A percentile compares a stretch with the other conserved stretches of the same genome.
Conservation (phyloP, 2,113 vertebrate species). For the Archocentrus centrarchus region DNA sequence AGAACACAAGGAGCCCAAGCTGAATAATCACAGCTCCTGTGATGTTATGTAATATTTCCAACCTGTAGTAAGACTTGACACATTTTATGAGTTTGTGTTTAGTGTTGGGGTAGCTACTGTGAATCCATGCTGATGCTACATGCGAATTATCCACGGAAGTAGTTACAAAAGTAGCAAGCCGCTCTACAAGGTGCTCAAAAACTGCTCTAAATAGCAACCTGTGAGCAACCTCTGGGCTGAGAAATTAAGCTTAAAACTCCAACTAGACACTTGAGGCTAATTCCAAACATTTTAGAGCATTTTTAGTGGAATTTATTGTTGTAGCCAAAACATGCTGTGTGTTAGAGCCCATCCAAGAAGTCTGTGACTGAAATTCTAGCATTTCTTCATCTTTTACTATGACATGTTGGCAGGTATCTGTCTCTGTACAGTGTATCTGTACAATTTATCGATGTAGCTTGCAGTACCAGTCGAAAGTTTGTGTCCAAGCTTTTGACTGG, state of each 20-base stretch:
- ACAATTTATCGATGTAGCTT: neutral
- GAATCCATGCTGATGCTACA: neutral
- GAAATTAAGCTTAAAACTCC: neutral
- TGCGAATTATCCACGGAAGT: no score
- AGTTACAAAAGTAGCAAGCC: neutral
- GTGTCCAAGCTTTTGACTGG: no score
- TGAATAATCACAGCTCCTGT: neutral
- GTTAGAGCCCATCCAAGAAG: neutral
- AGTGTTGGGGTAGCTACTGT: neutral
- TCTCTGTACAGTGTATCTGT: neutral
- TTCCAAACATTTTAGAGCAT: neutral
- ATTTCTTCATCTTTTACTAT: neutral
- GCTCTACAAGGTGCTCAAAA: neutral
- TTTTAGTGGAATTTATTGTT: neutral
- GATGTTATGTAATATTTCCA: conserved; percentile 1
- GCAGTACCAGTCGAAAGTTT: no score
- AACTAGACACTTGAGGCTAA: neutral
- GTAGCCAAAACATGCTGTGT: neutral
- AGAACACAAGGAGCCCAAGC: no score
- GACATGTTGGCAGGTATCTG: neutral
- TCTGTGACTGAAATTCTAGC: neutral
- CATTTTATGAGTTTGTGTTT: neutral
- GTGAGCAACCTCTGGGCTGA: neutral
- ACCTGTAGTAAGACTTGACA: neutral
- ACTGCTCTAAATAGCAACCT: neutral